Evolutionary conservation across 92 coral and sea anemone genomes (phyloP).

Genomic region (Heliopora coerulea): DNA sequence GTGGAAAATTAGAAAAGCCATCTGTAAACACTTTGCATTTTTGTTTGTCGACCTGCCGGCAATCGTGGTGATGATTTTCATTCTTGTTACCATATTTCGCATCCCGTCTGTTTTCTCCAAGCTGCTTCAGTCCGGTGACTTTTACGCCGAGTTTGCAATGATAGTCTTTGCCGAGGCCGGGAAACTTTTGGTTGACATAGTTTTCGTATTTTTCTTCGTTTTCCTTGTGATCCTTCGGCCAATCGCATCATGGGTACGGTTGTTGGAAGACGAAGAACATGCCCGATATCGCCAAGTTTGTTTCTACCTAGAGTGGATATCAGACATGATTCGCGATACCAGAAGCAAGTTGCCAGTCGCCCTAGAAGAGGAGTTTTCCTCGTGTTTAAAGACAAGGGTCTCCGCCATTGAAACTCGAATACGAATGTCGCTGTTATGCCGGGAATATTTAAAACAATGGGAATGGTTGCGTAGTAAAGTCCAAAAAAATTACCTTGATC

Average conservation of each 20-base stretch:
- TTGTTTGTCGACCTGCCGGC: slow-evolving; percentile 89
- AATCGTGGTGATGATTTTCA: slow-evolving; percentile 59
- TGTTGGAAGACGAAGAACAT: slow-evolving; percentile 92
- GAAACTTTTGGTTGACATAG: slow-evolving; percentile 68
- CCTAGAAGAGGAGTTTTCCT: slow-evolving; percentile 86
- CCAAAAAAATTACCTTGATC: slow-evolving; percentile 69
- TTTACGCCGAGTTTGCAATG: slow-evolving; percentile 88
- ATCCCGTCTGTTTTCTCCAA: slow-evolving; percentile 76
- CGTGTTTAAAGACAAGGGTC: slow-evolving; percentile 60
- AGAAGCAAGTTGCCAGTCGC: slow-evolving; percentile 75
- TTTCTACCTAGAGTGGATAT: slow-evolving; percentile 84
- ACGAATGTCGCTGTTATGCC: slow-evolving; percentile 56
- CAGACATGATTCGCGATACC: slow-evolving; percentile 64
- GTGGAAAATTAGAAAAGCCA: slow-evolving; percentile 90
- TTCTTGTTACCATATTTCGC: slow-evolving; percentile 74
- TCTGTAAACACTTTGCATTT: slow-evolving; percentile 72
- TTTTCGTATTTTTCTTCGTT: slow-evolving; percentile 73
- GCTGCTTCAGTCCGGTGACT: slow-evolving; percentile 79
- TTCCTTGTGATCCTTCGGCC: slow-evolving; percentile 87
- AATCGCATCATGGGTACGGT: slow-evolving; percentile 89
- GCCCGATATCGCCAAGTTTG: slow-evolving; percentile 68
- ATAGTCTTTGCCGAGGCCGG: slow-evolving; percentile 66
- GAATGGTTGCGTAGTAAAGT: slow-evolving; percentile 79
- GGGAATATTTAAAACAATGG: slow-evolving; percentile 64
- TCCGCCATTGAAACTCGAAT: slow-evolving; percentile 42